Base-by-base conservation (phyloP, 2,797 vertebrate genomes). In the Alcedo quadribrachys region DNA sequence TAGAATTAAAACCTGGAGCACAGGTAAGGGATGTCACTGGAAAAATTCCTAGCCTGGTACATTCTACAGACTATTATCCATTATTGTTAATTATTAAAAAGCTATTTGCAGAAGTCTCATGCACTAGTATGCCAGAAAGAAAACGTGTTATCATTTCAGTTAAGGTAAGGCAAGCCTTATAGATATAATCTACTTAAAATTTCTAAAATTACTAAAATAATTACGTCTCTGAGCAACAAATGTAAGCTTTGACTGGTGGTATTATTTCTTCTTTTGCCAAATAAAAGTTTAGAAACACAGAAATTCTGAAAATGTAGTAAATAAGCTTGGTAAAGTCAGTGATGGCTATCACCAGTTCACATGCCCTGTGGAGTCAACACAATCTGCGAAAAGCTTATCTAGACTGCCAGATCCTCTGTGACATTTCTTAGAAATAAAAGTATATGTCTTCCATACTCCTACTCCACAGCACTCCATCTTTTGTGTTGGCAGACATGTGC, bases 301-400 rank as follows among this genome's bases (percentile, higher is more conserved):
- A 82, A 69, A 27, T 89, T 77, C 15, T 79, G 67, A 75, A 75
- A 92, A 95, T 83, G 46, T 80, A 89, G 51, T 62, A 95, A 95
- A 92, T 73, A 89, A 92, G 37, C 42, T 95, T 70, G 61, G 43
- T 37, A 30, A 14, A 55, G 45, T 51, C 93, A 83, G 73, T 5
- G 63, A 96, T 75, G 45, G 55, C 57, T 92, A 92, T 95, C 91
- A 90, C 50, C 48, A 63, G 24, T 68, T 89, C 65, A 43, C n/a
- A 27, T 62, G 54, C 20, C 79, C 84, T 75, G 48, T 75, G 65
- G 70, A 96, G 77, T 87, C 81, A 82, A 93, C 55, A 37, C 30
- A 92, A 66, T 87, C 84, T 94, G 46, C 71, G 78, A 90, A 94
- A 96, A 90, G 54, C 61, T 97, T 94, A 93, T 94, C 83, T 89